These are phyloP conservation scores for Condylura cristata DNA, from an alignment of 2,113 vertebrate genomes.

Conservation along the genomic window DNA sequence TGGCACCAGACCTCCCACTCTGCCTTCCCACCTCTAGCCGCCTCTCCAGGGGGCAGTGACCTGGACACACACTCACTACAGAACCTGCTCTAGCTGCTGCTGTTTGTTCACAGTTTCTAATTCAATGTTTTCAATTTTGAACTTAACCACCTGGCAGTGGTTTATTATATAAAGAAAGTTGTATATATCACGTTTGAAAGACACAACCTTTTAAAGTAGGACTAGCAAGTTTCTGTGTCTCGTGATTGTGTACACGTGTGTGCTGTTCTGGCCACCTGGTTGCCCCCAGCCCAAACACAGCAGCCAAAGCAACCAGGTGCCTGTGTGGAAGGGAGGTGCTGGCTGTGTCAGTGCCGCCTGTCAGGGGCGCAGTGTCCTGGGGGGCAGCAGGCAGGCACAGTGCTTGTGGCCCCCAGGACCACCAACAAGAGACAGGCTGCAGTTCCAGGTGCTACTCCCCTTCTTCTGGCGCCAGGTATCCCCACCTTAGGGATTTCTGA, in stretches of 20 bases:
- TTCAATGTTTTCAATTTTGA: slow-evolving; percentile 1
- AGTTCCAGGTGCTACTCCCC: neutral
- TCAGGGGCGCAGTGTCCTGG: neutral
- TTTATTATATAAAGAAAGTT: neutral
- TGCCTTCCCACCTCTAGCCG: neutral
- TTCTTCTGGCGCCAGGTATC: neutral
- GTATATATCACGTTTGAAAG: slow-evolving; percentile 16
- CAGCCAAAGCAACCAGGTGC: neutral
- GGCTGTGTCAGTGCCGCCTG: neutral
- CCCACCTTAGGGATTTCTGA: neutral
- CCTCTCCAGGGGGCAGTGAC: neutral
- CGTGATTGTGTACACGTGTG: neutral
- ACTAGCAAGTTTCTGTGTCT: neutral
- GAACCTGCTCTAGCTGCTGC: neutral
- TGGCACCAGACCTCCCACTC: neutral
- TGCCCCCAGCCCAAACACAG: neutral
- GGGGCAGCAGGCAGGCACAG: fast-evolving
- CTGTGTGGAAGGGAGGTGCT: neutral
- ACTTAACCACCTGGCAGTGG: neutral
- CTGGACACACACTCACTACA: neutral
- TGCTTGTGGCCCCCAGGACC: neutral
- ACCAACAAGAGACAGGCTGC: neutral
- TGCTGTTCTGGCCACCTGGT: neutral
- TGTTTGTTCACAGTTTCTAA: neutral
- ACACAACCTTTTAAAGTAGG: neutral